Evolutionary conservation across 2,797 vertebrate species (phyloP).

Genomic region (Brotula barbata): DNA sequence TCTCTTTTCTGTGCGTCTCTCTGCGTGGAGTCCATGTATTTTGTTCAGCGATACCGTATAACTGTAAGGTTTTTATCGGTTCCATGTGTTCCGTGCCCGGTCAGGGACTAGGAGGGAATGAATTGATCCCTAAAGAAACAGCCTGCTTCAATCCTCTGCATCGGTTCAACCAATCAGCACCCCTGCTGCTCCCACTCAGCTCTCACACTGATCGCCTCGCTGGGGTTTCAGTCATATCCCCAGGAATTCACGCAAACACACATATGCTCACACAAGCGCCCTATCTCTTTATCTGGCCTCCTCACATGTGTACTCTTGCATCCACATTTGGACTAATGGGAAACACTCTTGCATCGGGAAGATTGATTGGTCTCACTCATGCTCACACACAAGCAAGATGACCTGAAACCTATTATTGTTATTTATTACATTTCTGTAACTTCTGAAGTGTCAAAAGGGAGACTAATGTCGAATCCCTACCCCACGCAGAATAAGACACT

Average conservation of each 20-base stretch:
- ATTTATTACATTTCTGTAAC: constrained; percentile 24
- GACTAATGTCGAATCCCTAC: constrained; percentile 14
- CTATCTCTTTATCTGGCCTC: constrained; percentile 16
- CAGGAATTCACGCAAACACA: constrained; percentile 46
- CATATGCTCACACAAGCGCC: constrained; percentile 16
- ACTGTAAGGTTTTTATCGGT: constrained; percentile 64
- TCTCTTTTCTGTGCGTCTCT: constrained; percentile 21
- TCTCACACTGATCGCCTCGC: constrained; percentile 25
- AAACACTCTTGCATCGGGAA: constrained; percentile 15
- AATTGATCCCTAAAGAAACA: constrained; percentile 72
- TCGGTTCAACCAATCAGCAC: constrained; percentile 54
- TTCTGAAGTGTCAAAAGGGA: constrained; percentile 13
- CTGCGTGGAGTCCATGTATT: constrained; percentile 35
- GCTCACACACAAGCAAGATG: not conserved
- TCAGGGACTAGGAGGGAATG: constrained; percentile 54
- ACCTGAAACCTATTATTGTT: constrained; percentile 17
- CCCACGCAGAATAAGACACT: constrained; percentile 2
- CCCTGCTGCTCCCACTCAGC: constrained; percentile 49
- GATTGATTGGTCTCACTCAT: not conserved
- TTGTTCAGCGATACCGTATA: constrained; percentile 29
- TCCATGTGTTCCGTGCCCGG: constrained; percentile 75
- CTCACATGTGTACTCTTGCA: constrained; percentile 10
- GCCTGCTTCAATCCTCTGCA: constrained; percentile 49
- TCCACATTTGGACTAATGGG: constrained; percentile 11
- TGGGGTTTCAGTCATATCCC: constrained; percentile 44